Base-by-base conservation (phyloP, 2,797 vertebrate genomes). In the Lepilemur septentrionalis region DNA sequence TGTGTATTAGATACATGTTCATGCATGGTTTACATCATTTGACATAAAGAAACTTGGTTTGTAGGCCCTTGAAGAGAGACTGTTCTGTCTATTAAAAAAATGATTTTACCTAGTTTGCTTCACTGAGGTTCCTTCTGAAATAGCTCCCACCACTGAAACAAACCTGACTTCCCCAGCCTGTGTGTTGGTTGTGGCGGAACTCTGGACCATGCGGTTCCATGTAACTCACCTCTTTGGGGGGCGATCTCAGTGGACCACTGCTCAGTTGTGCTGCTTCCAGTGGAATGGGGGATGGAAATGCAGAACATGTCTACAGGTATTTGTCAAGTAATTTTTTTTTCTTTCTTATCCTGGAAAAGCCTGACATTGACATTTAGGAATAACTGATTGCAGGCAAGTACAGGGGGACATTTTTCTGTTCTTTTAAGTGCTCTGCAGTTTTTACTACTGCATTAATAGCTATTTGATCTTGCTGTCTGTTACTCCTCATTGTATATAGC, bases 281-380 rank as follows among this genome's bases (percentile, higher is more conserved):
- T 25, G 25, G n/a, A 59, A 48, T 2, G 57, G 12, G 18, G 25
- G 28, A 30, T 69, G n/a, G 80, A 79, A 59, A 41, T 28, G 43
- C 52, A 43, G 43, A 67, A 23, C 11, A 3, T 30, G 20, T 30
- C 75, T 78, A 59, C 14, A 32, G 59, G 38, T 41, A 59, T 79
- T 80, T 30, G 28, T 91, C 32, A 38, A 11, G 14, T 38, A 7
- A 75, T 65, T 70, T 13, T 46, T 81, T 35, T 48, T 89, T 78
- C 52, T 87, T 76, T 78, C 17, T 83, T 57, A 5, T 82, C 8
- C 57, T 79, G 30, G 41, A 82, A 61, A 91, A 92, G 46, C 9
- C 25, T 22, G n/a, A 1, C 14, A 35, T 93, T 86, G 57, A 43
- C 13, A 17, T 61, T 43, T 85, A 35, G n/a, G 13, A 43, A 1